These are phyloP conservation scores for Sarcophaga carnaria DNA, from an alignment of 2,888 invertebrate species.

Conservation along the genomic window DNA sequence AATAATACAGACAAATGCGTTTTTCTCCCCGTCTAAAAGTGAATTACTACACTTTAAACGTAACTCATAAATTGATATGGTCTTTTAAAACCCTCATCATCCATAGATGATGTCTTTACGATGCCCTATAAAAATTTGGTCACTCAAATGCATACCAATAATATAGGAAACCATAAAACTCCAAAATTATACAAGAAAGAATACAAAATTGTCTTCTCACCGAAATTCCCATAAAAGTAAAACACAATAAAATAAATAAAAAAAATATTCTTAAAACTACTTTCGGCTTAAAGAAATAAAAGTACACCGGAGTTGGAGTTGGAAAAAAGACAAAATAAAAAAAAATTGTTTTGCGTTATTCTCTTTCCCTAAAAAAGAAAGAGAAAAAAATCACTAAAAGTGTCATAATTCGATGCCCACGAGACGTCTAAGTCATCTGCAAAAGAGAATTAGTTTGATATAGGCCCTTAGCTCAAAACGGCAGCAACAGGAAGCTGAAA, in stretches of 20 bases:
- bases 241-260: constrained; percentile 21
- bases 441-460: constrained; percentile 61
- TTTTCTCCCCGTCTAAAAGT: too few species aligned
- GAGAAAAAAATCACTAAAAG: constrained; percentile 75
- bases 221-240: constrained; percentile 8
- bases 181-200: background rate
- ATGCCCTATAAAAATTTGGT: background rate
- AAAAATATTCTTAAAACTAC: constrained; percentile 46
- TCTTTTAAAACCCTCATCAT: background rate
- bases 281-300: constrained; percentile 43
- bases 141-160: constrained; percentile 16
- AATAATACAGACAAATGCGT: too few species aligned
- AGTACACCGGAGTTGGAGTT: constrained; percentile 14
- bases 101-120: background rate
- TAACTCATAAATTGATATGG: constrained; percentile 15
- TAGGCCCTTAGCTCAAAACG: constrained; percentile 28
- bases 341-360: constrained; percentile 59
- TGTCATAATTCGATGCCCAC: constrained; percentile 80
- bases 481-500: constrained; percentile 53
- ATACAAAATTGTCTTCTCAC: background rate
- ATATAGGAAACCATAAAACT: constrained; percentile 5
- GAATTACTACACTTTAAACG: constrained; percentile 13
- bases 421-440: constrained; percentile 76
- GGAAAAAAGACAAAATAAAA: constrained; percentile 53
- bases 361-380: constrained; percentile 34